phyloP scores from a whole-genome alignment of 2,113 vertebrate genomes.

The Phrynosoma blainvillii region DNA sequence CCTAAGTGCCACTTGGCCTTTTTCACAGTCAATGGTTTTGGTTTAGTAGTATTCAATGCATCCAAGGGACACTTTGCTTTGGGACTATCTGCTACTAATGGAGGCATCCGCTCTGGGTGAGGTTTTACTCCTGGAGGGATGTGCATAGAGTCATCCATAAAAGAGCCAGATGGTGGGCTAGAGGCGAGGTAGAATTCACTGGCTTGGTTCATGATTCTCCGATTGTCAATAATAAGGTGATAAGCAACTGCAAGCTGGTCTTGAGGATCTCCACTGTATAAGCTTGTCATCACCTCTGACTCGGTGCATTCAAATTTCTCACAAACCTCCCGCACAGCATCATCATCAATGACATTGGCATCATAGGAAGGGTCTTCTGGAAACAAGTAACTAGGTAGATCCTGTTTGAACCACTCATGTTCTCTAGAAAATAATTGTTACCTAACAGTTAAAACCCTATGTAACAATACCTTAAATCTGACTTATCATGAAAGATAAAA shows the following conservation, averaged over 20 bases:
- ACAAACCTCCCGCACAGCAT: conserved; percentile 94
- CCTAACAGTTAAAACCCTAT: background rate
- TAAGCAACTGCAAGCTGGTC: conserved; percentile 97
- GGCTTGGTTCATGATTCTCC: conserved; percentile 98
- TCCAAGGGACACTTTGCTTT: conserved; percentile 93
- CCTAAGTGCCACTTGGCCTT: conserved; percentile 99
- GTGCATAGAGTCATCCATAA: conserved; percentile 91
- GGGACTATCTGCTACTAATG: conserved; percentile 92
- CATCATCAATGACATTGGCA: conserved; percentile 90
- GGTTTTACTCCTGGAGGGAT: conserved; percentile 92
- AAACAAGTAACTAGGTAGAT: conserved; percentile 95
- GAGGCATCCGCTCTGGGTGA: conserved; percentile 96
- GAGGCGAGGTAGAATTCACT: conserved; percentile 98
- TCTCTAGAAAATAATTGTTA: conserved; percentile 79
- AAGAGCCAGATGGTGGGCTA: conserved; percentile 93
- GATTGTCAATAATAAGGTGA: conserved; percentile 97
- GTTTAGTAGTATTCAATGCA: conserved; percentile 96
- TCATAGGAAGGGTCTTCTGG: conserved; percentile 97
- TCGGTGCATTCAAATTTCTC: conserved; percentile 97
- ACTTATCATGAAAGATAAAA: background rate
- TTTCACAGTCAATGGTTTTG: conserved; percentile 94
- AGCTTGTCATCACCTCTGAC: conserved; percentile 91
- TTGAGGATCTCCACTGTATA: conserved; percentile 96
- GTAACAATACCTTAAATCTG: background rate
- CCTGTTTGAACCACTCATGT: conserved; percentile 97